Conservation (phyloP, 2,888 invertebrate genomes). For the Dinocampus coccinellae region DNA sequence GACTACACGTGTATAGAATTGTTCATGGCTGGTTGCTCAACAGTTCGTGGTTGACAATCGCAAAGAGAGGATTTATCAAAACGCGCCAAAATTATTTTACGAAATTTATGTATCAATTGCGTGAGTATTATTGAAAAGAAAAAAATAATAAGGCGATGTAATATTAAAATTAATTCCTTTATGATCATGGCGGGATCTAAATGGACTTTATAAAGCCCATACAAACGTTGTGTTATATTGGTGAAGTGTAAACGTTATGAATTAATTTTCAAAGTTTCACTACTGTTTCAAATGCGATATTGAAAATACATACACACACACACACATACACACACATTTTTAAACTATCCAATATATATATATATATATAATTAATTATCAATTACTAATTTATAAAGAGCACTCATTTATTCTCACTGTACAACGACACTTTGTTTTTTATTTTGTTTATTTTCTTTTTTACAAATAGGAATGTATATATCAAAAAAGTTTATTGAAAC, state of each 20-base stretch:
- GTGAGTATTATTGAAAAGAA: constrained; percentile 46
- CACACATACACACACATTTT: too few relatives aligned
- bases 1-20: constrained; percentile 46
- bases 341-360: too few relatives aligned
- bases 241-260: too few relatives aligned
- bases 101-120: constrained; percentile 36
- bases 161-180: too few relatives aligned
- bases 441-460: too few relatives aligned
- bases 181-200: too few relatives aligned
- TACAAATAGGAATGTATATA: not conserved
- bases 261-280: not conserved
- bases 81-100: constrained; percentile 16
- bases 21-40: constrained; percentile 55
- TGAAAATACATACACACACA: too few relatives aligned
- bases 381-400: too few relatives aligned
- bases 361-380: too few relatives aligned
- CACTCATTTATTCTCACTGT: not conserved
- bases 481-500: not conserved
- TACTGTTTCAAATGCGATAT: not conserved
- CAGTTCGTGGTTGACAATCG: constrained; percentile 59
- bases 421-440: too few relatives aligned
- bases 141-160: not conserved
- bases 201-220: too few relatives aligned
- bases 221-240: too few relatives aligned
- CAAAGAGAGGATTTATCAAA: constrained; percentile 47